A percentile compares a stretch with the other conserved stretches of the same genome.
Conservation (phyloP, 2,113 vertebrate genomes). For the Scomber colias region DNA sequence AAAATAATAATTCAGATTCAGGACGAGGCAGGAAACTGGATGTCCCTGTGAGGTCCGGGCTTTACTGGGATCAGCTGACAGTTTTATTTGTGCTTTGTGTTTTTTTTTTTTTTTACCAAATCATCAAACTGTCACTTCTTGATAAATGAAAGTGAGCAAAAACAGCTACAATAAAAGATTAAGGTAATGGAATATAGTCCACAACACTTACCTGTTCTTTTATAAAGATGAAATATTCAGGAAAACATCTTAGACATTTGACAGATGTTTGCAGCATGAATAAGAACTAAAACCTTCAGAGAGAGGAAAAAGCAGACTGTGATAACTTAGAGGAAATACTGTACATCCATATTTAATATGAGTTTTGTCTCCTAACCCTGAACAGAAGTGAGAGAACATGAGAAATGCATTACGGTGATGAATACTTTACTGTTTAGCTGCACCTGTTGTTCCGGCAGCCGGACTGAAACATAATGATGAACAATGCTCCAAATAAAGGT, state of each 20-base stretch:
- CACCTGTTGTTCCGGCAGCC: not conserved
- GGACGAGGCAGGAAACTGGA: constrained; percentile 1
- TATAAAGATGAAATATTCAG: no score
- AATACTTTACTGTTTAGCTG: constrained; percentile 10
- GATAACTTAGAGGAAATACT: not conserved
- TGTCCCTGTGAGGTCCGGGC: not conserved
- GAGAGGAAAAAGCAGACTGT: not conserved
- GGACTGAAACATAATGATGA: not conserved
- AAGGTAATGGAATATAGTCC: no score
- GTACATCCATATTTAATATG: constrained; percentile 7
- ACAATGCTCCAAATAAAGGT: not conserved
- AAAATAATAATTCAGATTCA: constrained; percentile 35
- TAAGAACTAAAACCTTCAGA: not conserved
- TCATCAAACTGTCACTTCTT: not conserved
- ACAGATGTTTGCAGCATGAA: no score
- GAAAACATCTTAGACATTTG: no score
- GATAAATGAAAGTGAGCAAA: no score
- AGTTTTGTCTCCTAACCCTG: not conserved
- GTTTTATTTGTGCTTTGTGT: not conserved
- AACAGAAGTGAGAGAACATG: not conserved
- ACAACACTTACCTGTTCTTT: no score
- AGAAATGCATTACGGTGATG: constrained; percentile 17
- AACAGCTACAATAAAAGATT: no score
- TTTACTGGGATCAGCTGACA: not conserved
- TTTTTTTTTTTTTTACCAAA: not conserved